A percentile compares a stretch with the other conserved stretches of the same genome.
Evolutionary conservation across 2,797 vertebrate species (phyloP).

Genomic region (Hafferia zeledoni): DNA sequence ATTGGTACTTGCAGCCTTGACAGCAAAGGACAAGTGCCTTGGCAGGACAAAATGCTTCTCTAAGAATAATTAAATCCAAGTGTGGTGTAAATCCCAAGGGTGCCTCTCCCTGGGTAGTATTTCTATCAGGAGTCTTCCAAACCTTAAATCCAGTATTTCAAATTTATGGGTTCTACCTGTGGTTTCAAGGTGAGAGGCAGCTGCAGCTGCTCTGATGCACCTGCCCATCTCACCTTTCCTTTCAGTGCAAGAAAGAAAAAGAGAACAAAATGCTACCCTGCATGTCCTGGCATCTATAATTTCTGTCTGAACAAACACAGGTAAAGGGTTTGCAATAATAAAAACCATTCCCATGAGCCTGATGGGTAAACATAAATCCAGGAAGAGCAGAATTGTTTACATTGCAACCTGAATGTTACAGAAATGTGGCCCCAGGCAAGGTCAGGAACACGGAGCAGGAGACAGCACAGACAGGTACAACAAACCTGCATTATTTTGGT

Average conservation of each 20-base stretch:
- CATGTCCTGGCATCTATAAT: not conserved
- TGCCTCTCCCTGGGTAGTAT: conserved; percentile 52
- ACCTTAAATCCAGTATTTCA: conserved; percentile 41
- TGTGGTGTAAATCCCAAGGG: conserved; percentile 43
- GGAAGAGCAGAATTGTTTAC: not conserved
- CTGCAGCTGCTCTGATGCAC: not conserved
- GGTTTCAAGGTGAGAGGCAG: conserved; percentile 56
- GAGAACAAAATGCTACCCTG: not conserved
- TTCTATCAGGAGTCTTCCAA: conserved; percentile 60
- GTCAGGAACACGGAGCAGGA: not conserved
- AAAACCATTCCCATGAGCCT: not conserved
- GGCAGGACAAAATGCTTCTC: conserved; percentile 28
- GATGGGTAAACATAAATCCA: not conserved
- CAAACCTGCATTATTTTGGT: not conserved
- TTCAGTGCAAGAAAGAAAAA: not conserved
- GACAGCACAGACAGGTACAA: not conserved
- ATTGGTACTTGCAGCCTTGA: conserved; percentile 36
- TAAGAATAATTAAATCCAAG: conserved; percentile 58
- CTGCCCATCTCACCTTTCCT: not conserved
- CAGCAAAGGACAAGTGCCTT: conserved; percentile 66
- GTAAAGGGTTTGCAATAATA: not conserved
- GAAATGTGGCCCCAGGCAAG: not conserved
- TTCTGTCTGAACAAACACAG: not conserved
- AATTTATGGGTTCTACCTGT: conserved; percentile 26
- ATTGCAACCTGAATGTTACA: not conserved